Percentiles rank a stretch among this genome's conserved stretches.
Evolutionary conservation across 1,140 invertebrate genomes (phyloP).

Genomic region (Arion vulgaris): DNA sequence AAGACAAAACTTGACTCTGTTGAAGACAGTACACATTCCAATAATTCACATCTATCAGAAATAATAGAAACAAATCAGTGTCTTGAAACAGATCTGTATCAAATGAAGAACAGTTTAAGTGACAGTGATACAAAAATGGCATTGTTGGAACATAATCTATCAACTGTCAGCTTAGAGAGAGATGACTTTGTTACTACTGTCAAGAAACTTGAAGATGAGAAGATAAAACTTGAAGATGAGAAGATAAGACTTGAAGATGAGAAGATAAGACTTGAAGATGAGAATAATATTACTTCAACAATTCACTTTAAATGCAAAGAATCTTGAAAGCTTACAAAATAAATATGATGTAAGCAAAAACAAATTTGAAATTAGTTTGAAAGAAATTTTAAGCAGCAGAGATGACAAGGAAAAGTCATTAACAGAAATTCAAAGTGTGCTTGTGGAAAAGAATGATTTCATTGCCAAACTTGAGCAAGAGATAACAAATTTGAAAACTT

Average conservation of each 20-base stretch:
- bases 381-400: background rate
- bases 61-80: conserved; percentile 18
- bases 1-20: background rate
- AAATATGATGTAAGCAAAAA: background rate
- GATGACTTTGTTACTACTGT: background rate
- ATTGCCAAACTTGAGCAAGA: conserved; percentile 6
- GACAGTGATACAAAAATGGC: background rate
- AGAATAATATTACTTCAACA: conserved; percentile 18
- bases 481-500: conserved; percentile 14
- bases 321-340: conserved; percentile 16
- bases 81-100: conserved; percentile 4
- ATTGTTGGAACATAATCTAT: background rate
- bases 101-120: background rate
- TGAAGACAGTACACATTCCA: background rate
- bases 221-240: conserved; percentile 6
- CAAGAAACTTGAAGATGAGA: background rate
- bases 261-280: conserved; percentile 14
- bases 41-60: background rate
- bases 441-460: background rate
- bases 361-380: background rate
- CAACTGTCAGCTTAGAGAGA: background rate
- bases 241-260: conserved; percentile 7
- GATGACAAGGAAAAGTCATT: background rate
- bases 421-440: background rate
- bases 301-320: background rate